These are phyloP conservation scores for Lepisosteus oculatus DNA, from an alignment of 2,113 vertebrate genomes.

Conservation along the genomic window DNA sequence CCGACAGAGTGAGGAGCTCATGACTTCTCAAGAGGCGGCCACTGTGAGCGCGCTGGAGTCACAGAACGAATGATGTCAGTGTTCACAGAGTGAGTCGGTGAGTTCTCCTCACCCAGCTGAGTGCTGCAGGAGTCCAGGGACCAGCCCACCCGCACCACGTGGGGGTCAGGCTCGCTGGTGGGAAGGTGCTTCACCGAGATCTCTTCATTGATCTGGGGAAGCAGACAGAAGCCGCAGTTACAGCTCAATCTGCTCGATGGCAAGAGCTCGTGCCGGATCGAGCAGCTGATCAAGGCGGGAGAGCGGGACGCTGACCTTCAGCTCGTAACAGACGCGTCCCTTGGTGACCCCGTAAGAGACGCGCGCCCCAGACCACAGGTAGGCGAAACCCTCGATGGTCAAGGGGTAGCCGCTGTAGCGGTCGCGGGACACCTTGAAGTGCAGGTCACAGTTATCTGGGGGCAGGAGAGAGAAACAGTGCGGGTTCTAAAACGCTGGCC, in stretches of 20 bases:
- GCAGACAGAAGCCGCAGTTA: not conserved
- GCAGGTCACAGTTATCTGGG: constrained; percentile 85
- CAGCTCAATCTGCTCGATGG: not conserved
- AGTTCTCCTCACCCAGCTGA: constrained; percentile 73
- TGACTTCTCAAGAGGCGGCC: not conserved
- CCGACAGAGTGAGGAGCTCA: too few relatives aligned
- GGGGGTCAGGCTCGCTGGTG: constrained; percentile 79
- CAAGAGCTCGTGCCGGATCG: too few relatives aligned
- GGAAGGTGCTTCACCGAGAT: constrained; percentile 86
- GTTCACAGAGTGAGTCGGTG: too few relatives aligned
- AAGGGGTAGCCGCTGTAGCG: constrained; percentile 83
- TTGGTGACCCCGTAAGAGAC: constrained; percentile 75
- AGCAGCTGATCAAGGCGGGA: too few relatives aligned
- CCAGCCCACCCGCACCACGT: constrained; percentile 86
- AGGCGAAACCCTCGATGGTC: constrained; percentile 87
- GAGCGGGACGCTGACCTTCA: constrained; percentile 67
- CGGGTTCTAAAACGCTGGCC: too few relatives aligned
- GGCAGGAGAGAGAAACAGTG: not conserved
- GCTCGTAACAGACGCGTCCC: constrained; percentile 82
- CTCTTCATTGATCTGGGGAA: constrained; percentile 78
- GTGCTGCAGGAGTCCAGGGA: constrained; percentile 83
- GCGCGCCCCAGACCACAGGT: constrained; percentile 83
- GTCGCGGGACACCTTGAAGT: constrained; percentile 86
- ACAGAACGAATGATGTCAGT: too few relatives aligned
- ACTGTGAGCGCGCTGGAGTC: too few relatives aligned